phyloP scores from a whole-genome alignment of 2,113 vertebrate genomes.

The Paracanthobrama guichenoti region DNA sequence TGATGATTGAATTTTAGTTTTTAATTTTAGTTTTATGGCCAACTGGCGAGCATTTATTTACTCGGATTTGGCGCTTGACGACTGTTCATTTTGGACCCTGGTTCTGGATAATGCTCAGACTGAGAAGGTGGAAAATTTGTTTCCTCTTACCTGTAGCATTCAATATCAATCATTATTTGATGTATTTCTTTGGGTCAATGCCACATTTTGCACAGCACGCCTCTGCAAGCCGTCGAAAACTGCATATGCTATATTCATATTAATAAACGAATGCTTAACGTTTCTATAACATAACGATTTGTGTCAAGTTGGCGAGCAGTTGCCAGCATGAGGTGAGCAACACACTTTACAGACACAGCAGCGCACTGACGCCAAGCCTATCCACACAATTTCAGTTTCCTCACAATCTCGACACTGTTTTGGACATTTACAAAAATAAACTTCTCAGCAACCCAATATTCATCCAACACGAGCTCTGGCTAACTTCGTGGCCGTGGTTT shows the following conservation, averaged over 20 bases:
- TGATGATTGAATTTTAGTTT: not conserved
- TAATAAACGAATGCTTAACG: slow-evolving; percentile 24
- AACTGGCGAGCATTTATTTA: not conserved
- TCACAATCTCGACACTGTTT: slow-evolving; percentile 50
- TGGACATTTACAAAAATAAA: slow-evolving; percentile 56
- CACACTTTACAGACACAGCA: slow-evolving; percentile 35
- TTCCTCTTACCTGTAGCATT: slow-evolving; percentile 18
- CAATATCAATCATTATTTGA: slow-evolving; percentile 27
- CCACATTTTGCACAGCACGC: not conserved
- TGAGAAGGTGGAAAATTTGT: not conserved
- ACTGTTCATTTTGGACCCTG: not conserved
- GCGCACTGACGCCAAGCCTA: slow-evolving; percentile 44
- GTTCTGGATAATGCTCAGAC: not conserved
- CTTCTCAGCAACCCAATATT: slow-evolving; percentile 50
- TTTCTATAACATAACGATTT: slow-evolving; percentile 40
- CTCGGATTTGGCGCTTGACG: not conserved
- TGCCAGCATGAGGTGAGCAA: slow-evolving; percentile 39
- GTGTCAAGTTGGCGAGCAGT: not conserved
- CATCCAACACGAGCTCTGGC: slow-evolving; percentile 47
- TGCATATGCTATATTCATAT: slow-evolving; percentile 19
- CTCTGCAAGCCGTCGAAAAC: not conserved
- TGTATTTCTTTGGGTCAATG: not conserved
- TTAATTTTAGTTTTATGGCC: not conserved
- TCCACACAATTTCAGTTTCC: slow-evolving; percentile 22
- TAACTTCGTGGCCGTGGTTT: slow-evolving; percentile 41